Conservation (phyloP, 2,888 invertebrate genomes). For the Muscina levida region DNA sequence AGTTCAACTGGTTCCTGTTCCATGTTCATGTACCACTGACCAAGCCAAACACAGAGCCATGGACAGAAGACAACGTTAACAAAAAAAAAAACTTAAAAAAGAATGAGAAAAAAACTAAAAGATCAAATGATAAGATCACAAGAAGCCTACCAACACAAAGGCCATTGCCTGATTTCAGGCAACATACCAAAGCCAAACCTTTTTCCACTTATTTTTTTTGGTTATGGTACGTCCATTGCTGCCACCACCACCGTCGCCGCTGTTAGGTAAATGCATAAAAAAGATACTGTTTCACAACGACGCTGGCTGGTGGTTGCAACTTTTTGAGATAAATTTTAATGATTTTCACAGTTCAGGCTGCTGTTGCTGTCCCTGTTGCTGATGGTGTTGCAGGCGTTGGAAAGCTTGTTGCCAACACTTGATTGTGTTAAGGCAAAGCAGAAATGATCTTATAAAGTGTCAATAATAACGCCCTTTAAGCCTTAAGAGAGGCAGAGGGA, state of each 20-base stretch:
- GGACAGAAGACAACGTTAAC: not conserved
- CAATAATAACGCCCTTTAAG: constrained; percentile 31
- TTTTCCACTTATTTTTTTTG: constrained; percentile 7
- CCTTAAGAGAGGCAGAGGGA: too few relatives aligned
- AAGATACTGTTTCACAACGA: constrained; percentile 11
- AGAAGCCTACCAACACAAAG: constrained; percentile 37
- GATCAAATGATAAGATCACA: constrained; percentile 61
- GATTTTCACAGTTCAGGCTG: constrained; percentile 19
- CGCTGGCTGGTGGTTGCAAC: not conserved
- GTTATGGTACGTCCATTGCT: too few relatives aligned
- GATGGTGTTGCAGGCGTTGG: constrained; percentile 24
- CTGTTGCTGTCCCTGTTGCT: not conserved
- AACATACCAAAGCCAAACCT: constrained; percentile 27
- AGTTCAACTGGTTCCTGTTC: constrained; percentile 28
- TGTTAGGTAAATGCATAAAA: not conserved
- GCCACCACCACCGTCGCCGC: too few relatives aligned
- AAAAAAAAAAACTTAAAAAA: not conserved
- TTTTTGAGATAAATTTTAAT: constrained; percentile 27
- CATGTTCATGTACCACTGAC: constrained; percentile 11
- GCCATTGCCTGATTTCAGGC: not conserved
- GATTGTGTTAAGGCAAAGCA: not conserved
- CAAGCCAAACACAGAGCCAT: constrained; percentile 10
- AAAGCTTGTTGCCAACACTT: constrained; percentile 38
- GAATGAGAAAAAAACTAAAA: constrained; percentile 1
- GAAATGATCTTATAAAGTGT: constrained; percentile 18